phyloP scores from a whole-genome alignment of 2,113 vertebrate genomes.

The Cololabis saira region DNA sequence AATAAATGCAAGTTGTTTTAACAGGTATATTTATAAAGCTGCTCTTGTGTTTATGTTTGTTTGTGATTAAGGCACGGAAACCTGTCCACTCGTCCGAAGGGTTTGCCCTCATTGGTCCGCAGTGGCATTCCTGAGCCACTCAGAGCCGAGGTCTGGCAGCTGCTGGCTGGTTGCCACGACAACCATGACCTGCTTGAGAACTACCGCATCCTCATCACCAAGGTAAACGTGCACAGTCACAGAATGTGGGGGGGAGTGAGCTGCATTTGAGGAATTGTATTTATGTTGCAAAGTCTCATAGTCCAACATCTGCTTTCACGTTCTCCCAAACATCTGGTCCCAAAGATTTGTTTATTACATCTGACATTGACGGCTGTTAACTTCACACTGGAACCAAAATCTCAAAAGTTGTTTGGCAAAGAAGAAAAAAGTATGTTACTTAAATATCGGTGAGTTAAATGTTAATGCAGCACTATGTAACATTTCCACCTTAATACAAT shows the following conservation, averaged over 20 bases:
- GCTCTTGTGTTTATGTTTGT: slow-evolving; percentile 7
- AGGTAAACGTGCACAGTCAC: slow-evolving; percentile 79
- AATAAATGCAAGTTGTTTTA: too few relatives aligned
- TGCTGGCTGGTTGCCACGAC: slow-evolving; percentile 94
- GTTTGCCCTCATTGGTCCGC: slow-evolving; percentile 88
- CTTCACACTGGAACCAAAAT: too few relatives aligned
- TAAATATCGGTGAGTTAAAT: too few relatives aligned
- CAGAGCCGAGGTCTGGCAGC: slow-evolving; percentile 97
- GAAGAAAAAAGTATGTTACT: too few relatives aligned
- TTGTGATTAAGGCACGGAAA: slow-evolving; percentile 88
- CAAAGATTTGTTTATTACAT: too few relatives aligned
- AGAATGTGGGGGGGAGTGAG: slow-evolving; percentile 4
- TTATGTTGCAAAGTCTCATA: background rate
- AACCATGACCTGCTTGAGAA: slow-evolving; percentile 92
- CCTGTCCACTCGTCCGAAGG: slow-evolving; percentile 89
- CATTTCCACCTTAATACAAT: too few relatives aligned
- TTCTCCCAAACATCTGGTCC: too few relatives aligned
- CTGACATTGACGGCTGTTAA: too few relatives aligned
- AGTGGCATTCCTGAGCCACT: slow-evolving; percentile 93
- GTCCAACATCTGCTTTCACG: background rate
- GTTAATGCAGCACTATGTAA: too few relatives aligned
- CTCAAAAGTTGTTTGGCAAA: too few relatives aligned
- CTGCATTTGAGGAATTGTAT: background rate
- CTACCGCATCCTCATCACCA: slow-evolving; percentile 96
- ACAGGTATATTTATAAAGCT: background rate